These are phyloP conservation scores for Enteromius anoplus DNA, from an alignment of 2,797 vertebrate species.

Conservation along the genomic window DNA sequence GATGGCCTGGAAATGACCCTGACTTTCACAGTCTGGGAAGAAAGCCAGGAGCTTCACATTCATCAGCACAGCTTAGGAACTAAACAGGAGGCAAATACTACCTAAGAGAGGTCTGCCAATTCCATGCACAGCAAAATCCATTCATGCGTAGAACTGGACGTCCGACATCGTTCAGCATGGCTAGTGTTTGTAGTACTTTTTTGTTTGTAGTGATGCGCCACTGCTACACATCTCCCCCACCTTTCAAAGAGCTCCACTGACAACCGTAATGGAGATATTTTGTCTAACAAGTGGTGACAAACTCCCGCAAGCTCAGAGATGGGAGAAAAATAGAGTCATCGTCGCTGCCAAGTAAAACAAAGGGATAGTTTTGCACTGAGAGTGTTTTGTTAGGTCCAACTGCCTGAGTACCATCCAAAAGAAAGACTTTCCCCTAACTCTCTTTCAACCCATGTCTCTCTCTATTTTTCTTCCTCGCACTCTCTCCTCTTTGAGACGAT, in stretches of 20 bases:
- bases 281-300: conserved; percentile 51
- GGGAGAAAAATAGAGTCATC: conserved; percentile 18
- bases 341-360: conserved; percentile 53
- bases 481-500: conserved; percentile 33
- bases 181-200: too few species aligned
- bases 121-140: conserved; percentile 19
- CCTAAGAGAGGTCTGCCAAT: conserved; percentile 35
- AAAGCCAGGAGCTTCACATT: conserved; percentile 61
- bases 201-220: background rate
- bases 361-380: conserved; percentile 49
- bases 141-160: background rate
- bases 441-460: conserved; percentile 6
- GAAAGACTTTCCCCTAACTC: conserved; percentile 35
- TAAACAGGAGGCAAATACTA: conserved; percentile 29
- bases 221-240: background rate
- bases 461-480: conserved; percentile 1
- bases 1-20: conserved; percentile 61
- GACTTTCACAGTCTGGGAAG: conserved; percentile 64
- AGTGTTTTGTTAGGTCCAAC: conserved; percentile 53
- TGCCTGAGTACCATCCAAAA: conserved; percentile 47
- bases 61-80: conserved; percentile 29
- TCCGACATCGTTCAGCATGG: too few species aligned
- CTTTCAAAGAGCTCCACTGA: conserved; percentile 22
- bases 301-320: conserved; percentile 42
- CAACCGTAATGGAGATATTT: conserved; percentile 51